These are phyloP conservation scores for Thymelicus sylvestris DNA, from an alignment of 2,888 invertebrate genomes.

Conservation along the genomic window DNA sequence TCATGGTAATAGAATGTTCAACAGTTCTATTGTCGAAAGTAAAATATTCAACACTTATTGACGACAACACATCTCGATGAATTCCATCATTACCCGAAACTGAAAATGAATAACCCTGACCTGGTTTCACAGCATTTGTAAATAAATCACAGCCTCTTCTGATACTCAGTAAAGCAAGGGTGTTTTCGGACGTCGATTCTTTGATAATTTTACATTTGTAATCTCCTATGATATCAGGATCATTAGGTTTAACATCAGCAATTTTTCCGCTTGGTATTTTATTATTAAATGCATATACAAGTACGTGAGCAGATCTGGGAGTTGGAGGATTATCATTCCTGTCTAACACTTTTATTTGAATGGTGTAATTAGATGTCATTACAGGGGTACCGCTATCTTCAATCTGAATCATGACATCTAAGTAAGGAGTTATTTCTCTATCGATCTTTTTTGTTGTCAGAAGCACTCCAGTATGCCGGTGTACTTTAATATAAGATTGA, in stretches of 20 bases:
- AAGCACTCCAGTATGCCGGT: constrained; percentile 92
- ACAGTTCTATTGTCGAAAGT: constrained; percentile 92
- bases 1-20: constrained; percentile 91
- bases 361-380: constrained; percentile 91
- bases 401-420: constrained; percentile 92
- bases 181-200: constrained; percentile 85
- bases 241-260: constrained; percentile 96
- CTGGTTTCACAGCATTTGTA: constrained; percentile 88
- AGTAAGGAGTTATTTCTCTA: constrained; percentile 90
- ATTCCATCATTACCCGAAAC: constrained; percentile 96
- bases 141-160: constrained; percentile 92
- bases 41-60: constrained; percentile 92
- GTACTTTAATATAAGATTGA: constrained; percentile 90
- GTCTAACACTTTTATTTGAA: constrained; percentile 91
- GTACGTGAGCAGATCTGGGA: constrained; percentile 91
- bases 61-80: constrained; percentile 94
- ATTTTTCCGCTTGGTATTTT: constrained; percentile 92
- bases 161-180: constrained; percentile 87
- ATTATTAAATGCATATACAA: constrained; percentile 91
- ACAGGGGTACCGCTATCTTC: constrained; percentile 94
- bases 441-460: constrained; percentile 92
- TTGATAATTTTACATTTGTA: constrained; percentile 93
- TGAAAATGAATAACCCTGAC: constrained; percentile 90
- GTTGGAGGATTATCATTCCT: constrained; percentile 96
- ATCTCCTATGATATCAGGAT: constrained; percentile 95